Evolutionary conservation across 2,888 invertebrate species (phyloP).

Genomic region (Leucophenga montana): DNA sequence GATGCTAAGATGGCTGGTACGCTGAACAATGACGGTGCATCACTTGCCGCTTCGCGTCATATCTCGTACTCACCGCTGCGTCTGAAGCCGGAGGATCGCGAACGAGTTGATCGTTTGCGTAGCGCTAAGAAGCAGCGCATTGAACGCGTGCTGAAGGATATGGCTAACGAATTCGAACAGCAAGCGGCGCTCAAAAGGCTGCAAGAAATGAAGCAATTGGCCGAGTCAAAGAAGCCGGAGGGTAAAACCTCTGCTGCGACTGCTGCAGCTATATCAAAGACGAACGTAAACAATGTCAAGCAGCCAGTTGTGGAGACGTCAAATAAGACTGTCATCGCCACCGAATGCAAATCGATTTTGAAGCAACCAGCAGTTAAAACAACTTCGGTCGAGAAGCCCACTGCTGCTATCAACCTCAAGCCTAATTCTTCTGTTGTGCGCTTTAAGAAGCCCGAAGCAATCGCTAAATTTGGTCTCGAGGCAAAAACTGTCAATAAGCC

Average conservation of each 20-base stretch:
- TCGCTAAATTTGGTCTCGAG: no score
- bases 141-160: constrained; percentile 50
- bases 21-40: neutral
- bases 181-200: neutral
- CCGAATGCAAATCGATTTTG: neutral
- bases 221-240: neutral
- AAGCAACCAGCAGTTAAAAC: neutral
- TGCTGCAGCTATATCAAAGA: neutral
- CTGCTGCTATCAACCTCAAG: no score
- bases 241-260: neutral
- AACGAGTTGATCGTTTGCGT: constrained; percentile 47
- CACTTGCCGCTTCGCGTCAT: constrained; percentile 36
- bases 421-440: no score
- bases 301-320: neutral
- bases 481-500: no score
- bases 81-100: constrained; percentile 43
- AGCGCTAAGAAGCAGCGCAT: constrained; percentile 48
- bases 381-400: no score
- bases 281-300: neutral
- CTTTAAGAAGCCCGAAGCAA: no score
- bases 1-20: neutral
- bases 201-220: neutral
- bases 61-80: constrained; percentile 45
- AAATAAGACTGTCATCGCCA: neutral
- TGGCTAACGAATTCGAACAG: constrained; percentile 34